phyloP scores from a whole-genome alignment of 1,140 invertebrate species.

The Penaeus vannamei region DNA sequence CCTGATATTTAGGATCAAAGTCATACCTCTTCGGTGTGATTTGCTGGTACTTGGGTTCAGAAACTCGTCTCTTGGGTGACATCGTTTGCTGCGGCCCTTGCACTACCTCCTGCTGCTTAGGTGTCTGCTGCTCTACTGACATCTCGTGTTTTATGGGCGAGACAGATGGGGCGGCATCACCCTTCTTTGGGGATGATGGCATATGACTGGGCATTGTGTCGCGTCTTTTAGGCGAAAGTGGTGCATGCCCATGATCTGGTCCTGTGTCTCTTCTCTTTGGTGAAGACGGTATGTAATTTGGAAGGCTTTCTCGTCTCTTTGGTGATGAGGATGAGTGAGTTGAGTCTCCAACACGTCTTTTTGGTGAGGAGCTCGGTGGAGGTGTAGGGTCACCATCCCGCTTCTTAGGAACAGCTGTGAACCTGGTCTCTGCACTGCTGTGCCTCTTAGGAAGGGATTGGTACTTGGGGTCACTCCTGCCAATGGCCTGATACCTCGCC shows the following conservation, averaged over 20 bases:
- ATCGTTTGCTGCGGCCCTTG: neutral
- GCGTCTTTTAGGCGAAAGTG: conserved; percentile 43
- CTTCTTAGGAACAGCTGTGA: conserved; percentile 47
- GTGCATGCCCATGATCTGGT: neutral
- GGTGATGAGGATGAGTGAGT: conserved; percentile 42
- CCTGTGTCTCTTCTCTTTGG: conserved; percentile 50
- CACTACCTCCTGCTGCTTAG: conserved; percentile 39
- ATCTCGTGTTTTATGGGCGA: no score
- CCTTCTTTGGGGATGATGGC: conserved; percentile 30
- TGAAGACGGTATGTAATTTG: conserved; percentile 21
- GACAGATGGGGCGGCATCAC: conserved; percentile 38
- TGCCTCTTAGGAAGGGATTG: conserved; percentile 56
- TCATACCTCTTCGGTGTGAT: conserved; percentile 40
- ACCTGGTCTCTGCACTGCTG: conserved; percentile 31
- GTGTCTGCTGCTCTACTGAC: neutral
- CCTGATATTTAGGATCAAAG: conserved; percentile 54
- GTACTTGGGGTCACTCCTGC: conserved; percentile 55
- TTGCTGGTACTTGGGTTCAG: conserved; percentile 51
- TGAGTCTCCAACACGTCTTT: conserved; percentile 32
- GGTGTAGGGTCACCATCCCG: conserved; percentile 35
- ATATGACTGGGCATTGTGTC: conserved; percentile 40
- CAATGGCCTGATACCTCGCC: conserved; percentile 35
- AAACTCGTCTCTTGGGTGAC: conserved; percentile 40
- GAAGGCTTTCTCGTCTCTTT: conserved; percentile 37
- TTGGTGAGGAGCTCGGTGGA: conserved; percentile 26